A percentile compares a stretch with the other conserved stretches of the same genome.
These are phyloP conservation scores for Idaea dimidiata DNA, from an alignment of 2,888 invertebrate species.

Conservation along the genomic window DNA sequence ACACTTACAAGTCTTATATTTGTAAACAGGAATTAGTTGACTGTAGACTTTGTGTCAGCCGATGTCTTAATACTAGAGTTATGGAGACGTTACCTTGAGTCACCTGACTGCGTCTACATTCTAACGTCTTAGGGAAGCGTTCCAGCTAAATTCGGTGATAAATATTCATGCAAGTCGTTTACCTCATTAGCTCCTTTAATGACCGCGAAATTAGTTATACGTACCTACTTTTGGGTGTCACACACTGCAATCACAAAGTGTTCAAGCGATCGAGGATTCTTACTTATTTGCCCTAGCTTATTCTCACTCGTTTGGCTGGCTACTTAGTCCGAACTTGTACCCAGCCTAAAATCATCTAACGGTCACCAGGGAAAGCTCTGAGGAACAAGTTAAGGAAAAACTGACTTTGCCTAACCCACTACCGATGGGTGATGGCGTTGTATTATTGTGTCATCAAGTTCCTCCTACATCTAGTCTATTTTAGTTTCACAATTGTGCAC, in stretches of 20 bases:
- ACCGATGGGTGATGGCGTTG: background rate
- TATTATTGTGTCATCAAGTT: constrained; percentile 6
- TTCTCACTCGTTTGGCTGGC: no score
- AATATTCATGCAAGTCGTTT: background rate
- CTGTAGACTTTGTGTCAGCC: background rate
- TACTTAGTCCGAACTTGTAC: no score
- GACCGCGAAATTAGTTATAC: background rate
- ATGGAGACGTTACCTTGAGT: background rate
- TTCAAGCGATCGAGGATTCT: no score
- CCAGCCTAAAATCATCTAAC: no score
- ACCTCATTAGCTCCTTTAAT: constrained; percentile 1
- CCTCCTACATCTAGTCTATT: constrained; percentile 1
- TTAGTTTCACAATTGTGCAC: background rate
- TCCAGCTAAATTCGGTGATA: background rate
- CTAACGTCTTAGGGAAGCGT: background rate
- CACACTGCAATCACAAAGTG: constrained; percentile 8
- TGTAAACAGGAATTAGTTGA: background rate
- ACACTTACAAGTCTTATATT: background rate
- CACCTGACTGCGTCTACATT: background rate
- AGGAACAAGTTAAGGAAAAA: background rate
- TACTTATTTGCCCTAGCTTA: no score
- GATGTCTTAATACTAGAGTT: background rate
- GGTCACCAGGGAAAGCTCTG: no score
- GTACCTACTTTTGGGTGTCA: constrained; percentile 10
- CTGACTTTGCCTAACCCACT: background rate